These are phyloP conservation scores for Phortica magna DNA, from an alignment of 2,888 invertebrate species.

Conservation along the genomic window DNA sequence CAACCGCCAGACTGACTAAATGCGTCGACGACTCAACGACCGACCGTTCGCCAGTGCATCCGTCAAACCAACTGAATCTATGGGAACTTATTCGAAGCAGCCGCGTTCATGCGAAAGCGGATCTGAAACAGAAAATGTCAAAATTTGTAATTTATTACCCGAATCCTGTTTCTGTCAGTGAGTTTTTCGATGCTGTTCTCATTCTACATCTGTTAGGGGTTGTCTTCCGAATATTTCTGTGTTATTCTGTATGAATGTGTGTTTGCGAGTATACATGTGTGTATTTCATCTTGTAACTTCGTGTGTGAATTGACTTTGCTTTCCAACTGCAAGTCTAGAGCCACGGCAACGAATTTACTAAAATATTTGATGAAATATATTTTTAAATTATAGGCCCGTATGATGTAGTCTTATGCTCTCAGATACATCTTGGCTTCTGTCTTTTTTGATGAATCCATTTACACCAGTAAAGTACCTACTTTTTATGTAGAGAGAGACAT, in stretches of 20 bases:
- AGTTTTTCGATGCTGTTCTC: conserved; percentile 62
- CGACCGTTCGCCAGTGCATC: conserved; percentile 13
- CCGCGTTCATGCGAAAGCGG: conserved; percentile 71
- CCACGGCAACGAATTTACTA: conserved; percentile 53
- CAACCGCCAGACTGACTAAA: not conserved
- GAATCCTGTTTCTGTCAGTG: conserved; percentile 77
- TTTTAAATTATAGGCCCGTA: no score
- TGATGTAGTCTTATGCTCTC: no score
- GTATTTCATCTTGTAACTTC: conserved; percentile 51
- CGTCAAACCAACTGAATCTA: conserved; percentile 32
- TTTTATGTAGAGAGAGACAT: no score
- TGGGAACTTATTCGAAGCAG: conserved; percentile 46
- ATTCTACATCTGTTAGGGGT: not conserved
- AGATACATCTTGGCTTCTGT: no score
- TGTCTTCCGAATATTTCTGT: conserved; percentile 51
- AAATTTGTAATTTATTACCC: conserved; percentile 78
- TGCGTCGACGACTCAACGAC: not conserved
- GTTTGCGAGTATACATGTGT: conserved; percentile 54
- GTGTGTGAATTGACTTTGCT: conserved; percentile 68
- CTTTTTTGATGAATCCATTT: no score
- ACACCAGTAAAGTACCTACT: no score
- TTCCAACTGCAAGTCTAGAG: conserved; percentile 66
- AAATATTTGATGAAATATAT: no score
- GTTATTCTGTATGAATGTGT: conserved; percentile 42
- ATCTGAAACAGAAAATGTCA: conserved; percentile 78